Base-by-base conservation (phyloP, 2,888 invertebrate species). In the Coelinius sp. region DNA sequence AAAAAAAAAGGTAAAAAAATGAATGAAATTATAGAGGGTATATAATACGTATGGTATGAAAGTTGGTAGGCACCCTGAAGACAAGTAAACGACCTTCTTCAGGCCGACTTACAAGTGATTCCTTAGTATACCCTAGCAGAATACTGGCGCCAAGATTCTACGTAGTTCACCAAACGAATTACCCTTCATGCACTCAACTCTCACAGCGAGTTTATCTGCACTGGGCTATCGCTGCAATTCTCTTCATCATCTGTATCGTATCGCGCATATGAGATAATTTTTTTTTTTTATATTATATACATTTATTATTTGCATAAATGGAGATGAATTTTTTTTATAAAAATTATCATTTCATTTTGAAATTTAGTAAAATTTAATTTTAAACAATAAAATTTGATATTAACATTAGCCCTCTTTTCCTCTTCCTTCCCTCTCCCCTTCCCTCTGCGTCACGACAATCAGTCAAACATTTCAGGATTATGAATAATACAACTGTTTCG, bases 61-160 rank as follows among this genome's bases (percentile, higher is more conserved):
- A 35, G 17, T 31, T 14, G 31, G 59, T 17, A 59, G 25, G 46
- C 62, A 62, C 62, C 69, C 49, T 20, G 49, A 69, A 31, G 56
- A 68, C 52, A 70, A 70, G 64, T 70, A 70, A 70, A 63, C 64
- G 64, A 70, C 70, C 64, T 70, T 70, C 63, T 53, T 64, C 53
- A 41, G 41, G 31, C 14, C 59, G 31, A 31, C 59, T 59, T 59
- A 59, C 59, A 59, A 59, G 59, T 59, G 59, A 59, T 59, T 59
- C 35, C 59, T 35, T 59, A 31, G 31, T 59, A 31, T 20, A n/a
- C 35, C 31, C 35, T 31, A 4, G 35, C 31, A 59, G 59, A 59
- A 59, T 59, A 59, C 59, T 59, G 59, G 59, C 59, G 59, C 59
- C 59, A 31, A 59, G 59, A 35, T 59, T 10, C 59, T 20, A 31